These are phyloP conservation scores for Morpho helenor DNA, from an alignment of 2,888 invertebrate species.

Conservation along the genomic window DNA sequence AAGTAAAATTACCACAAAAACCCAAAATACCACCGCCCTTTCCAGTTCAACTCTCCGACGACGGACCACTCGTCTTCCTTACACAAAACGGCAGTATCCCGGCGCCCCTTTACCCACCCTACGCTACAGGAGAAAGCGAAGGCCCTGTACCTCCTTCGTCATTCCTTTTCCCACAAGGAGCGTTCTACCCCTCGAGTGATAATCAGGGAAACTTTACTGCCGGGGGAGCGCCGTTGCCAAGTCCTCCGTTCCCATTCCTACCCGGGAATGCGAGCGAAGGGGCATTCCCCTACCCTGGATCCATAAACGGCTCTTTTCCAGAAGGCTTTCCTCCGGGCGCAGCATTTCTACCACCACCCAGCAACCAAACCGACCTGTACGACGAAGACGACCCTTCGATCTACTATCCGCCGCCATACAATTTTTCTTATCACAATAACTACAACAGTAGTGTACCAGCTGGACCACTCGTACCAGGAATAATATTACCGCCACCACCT, in stretches of 20 bases:
- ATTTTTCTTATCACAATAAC: constrained; percentile 89
- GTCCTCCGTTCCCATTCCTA: constrained; percentile 82
- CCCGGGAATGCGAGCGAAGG: constrained; percentile 79
- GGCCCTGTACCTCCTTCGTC: constrained; percentile 73
- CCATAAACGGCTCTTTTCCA: constrained; percentile 80
- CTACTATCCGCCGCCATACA: constrained; percentile 95
- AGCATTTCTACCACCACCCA: constrained; percentile 83
- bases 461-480: constrained; percentile 92
- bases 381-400: constrained; percentile 95
- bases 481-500: constrained; percentile 92
- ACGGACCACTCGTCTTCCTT: constrained; percentile 92
- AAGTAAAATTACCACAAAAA: constrained; percentile 89
- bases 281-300: constrained; percentile 74
- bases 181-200: constrained; percentile 77
- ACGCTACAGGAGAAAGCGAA: constrained; percentile 81
- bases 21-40: constrained; percentile 95
- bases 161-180: constrained; percentile 80
- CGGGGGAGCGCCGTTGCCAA: constrained; percentile 82
- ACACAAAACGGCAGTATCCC: constrained; percentile 88
- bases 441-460: constrained; percentile 88
- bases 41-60: constrained; percentile 92
- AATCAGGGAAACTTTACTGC: constrained; percentile 82
- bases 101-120: constrained; percentile 83
- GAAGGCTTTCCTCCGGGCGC: constrained; percentile 77
- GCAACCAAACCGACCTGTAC: constrained; percentile 86